phyloP scores from a whole-genome alignment of 2,888 invertebrate genomes.

The Caenorhabditis virilis region DNA sequence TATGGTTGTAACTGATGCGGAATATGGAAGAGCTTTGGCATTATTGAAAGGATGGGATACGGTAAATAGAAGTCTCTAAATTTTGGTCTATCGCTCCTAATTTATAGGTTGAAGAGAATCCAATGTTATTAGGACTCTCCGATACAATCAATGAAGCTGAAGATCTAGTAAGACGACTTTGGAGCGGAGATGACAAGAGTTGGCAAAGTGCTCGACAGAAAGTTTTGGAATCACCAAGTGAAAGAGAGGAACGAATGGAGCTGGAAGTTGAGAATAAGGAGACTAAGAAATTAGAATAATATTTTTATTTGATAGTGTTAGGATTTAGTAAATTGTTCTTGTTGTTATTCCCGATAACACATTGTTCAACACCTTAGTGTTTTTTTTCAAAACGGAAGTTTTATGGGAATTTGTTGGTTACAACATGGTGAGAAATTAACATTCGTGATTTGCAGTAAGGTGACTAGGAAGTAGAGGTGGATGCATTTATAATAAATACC shows the following conservation, averaged over 20 bases:
- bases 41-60: slow-evolving; percentile 56
- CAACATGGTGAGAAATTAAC: no score
- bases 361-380: no score
- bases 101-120: slow-evolving; percentile 50
- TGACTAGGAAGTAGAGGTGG: no score
- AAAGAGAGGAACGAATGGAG: slow-evolving; percentile 34
- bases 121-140: slow-evolving; percentile 41
- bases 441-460: no score
- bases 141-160: slow-evolving; percentile 41
- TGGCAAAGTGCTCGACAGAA: slow-evolving; percentile 31
- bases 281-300: slow-evolving; percentile 18
- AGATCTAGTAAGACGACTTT: slow-evolving; percentile 48
- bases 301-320: no score
- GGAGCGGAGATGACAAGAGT: slow-evolving; percentile 46
- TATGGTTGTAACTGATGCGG: slow-evolving; percentile 53
- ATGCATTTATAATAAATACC: no score
- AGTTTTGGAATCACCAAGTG: slow-evolving; percentile 28
- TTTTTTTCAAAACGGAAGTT: no score
- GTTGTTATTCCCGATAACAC: no score
- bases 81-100: neutral
- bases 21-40: slow-evolving; percentile 56
- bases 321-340: no score
- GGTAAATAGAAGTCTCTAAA: slow-evolving; percentile 4
- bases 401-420: no score
- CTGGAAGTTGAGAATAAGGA: slow-evolving; percentile 21